phyloP scores from a whole-genome alignment of 2,888 invertebrate species.

The Leptura quadrifasciata region DNA sequence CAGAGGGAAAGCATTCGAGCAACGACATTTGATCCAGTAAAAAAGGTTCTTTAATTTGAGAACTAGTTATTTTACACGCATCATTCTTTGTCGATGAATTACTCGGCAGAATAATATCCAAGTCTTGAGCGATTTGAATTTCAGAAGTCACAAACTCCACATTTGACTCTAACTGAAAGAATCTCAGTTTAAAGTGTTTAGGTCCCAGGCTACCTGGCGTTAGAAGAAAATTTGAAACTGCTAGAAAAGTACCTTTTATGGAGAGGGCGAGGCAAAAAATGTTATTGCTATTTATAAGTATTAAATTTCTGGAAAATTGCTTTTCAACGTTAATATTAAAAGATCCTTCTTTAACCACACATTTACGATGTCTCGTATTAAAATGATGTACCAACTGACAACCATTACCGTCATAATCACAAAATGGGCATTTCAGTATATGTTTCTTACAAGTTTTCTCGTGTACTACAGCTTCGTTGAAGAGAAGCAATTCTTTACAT shows the following conservation, averaged over 20 bases:
- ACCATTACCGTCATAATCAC: not conserved
- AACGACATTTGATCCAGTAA: not conserved
- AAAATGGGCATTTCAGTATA: not conserved
- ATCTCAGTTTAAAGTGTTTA: not conserved
- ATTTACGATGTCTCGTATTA: not conserved
- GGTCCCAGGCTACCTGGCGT: not conserved
- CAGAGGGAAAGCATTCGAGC: not conserved
- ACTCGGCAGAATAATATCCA: too few species aligned
- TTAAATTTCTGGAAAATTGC: not conserved
- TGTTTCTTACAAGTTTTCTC: not conserved
- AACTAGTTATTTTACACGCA: not conserved
- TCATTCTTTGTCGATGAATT: not conserved
- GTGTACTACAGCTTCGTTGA: not conserved
- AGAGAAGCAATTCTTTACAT: not conserved
- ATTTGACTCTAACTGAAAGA: not conserved
- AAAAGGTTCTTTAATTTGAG: not conserved
- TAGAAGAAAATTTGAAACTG: not conserved
- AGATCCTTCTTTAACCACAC: not conserved
- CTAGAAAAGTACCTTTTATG: not conserved
- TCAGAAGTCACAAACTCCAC: not conserved
- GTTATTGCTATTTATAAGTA: not conserved
- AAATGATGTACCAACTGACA: not conserved
- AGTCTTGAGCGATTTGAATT: too few species aligned
- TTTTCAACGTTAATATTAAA: not conserved
- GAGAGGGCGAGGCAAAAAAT: not conserved